Percentiles rank a stretch among this genome's conserved stretches.
Conservation (phyloP, 2,113 vertebrate species). For the Dipodomys merriami region DNA sequence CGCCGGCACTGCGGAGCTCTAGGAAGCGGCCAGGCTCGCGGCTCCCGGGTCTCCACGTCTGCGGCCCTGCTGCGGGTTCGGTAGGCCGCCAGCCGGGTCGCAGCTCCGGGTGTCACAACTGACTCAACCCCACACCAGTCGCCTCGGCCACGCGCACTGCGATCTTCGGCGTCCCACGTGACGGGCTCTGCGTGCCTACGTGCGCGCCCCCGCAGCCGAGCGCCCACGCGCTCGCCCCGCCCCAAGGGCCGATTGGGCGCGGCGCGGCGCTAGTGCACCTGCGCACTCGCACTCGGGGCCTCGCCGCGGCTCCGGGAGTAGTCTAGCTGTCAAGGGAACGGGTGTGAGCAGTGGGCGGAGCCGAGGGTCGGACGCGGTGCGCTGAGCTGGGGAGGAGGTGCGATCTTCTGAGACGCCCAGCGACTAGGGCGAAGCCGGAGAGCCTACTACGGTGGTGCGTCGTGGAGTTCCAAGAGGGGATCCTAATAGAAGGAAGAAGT, state of each 20-base stretch:
- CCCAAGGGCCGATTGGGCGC: neutral
- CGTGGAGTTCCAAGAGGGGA: neutral
- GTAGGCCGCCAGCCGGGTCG: constrained; percentile 54
- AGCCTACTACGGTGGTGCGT: too few species aligned
- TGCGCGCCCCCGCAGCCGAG: constrained; percentile 42
- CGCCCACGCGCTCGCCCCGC: neutral
- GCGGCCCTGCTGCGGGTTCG: constrained; percentile 17
- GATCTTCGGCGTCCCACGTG: constrained; percentile 74
- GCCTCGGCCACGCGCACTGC: constrained; percentile 78
- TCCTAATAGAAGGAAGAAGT: neutral
- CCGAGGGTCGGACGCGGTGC: accelerated
- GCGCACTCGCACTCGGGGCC: neutral
- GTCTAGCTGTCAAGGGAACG: neutral
- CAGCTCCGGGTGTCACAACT: constrained; percentile 70
- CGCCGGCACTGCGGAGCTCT: constrained; percentile 17
- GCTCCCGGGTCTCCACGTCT: constrained; percentile 46
- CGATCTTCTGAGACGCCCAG: neutral
- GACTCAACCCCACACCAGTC: constrained; percentile 74
- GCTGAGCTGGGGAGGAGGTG: neutral
- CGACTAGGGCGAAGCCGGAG: neutral
- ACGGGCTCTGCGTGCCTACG: constrained; percentile 53
- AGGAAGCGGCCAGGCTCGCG: constrained; percentile 33
- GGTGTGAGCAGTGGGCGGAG: neutral
- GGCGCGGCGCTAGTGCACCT: neutral
- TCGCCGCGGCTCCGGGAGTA: neutral